Percentiles rank a stretch among this genome's conserved stretches.
phyloP scores from a whole-genome alignment of 2,113 vertebrate genomes.

The Mionectes macconnelli region DNA sequence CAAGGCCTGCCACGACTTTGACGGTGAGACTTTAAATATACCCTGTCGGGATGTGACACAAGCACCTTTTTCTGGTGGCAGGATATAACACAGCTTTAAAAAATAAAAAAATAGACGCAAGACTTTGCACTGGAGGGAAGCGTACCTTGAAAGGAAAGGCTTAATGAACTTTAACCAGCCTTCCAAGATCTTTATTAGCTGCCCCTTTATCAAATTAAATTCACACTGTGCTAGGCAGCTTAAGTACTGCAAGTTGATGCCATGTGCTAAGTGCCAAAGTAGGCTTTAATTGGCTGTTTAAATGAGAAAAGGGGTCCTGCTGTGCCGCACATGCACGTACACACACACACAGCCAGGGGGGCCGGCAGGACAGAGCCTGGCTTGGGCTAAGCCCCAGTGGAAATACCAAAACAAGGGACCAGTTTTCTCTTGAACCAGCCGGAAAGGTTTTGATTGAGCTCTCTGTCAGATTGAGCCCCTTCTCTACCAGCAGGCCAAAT shows the following conservation, averaged over 20 bases:
- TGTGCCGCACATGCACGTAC: conserved; percentile 23
- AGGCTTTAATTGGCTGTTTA: conserved; percentile 78
- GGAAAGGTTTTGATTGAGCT: not conserved
- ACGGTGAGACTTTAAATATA: conserved; percentile 68
- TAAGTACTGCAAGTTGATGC: conserved; percentile 58
- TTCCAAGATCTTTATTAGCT: conserved; percentile 72
- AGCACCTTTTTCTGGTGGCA: conserved; percentile 71
- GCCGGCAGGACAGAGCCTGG: not conserved
- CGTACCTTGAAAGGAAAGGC: conserved; percentile 68
- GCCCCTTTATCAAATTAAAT: conserved; percentile 78
- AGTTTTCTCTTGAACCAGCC: not conserved
- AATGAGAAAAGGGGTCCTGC: conserved; percentile 69
- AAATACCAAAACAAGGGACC: not conserved
- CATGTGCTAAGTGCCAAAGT: conserved; percentile 69
- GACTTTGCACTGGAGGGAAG: conserved; percentile 45
- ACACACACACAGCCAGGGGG: not conserved
- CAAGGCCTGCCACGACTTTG: conserved; percentile 64
- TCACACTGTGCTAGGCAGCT: conserved; percentile 73
- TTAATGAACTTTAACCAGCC: conserved; percentile 75
- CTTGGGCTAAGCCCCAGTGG: not conserved
- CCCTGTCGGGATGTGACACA: conserved; percentile 71
- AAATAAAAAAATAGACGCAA: not conserved
- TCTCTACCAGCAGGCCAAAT: not conserved
- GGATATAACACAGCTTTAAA: conserved; percentile 66
- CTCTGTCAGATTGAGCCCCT: not conserved